Percentiles rank a stretch among this genome's conserved stretches.
phyloP scores from a whole-genome alignment of 1,140 invertebrate genomes.

The Brachionus calyciflorus region DNA sequence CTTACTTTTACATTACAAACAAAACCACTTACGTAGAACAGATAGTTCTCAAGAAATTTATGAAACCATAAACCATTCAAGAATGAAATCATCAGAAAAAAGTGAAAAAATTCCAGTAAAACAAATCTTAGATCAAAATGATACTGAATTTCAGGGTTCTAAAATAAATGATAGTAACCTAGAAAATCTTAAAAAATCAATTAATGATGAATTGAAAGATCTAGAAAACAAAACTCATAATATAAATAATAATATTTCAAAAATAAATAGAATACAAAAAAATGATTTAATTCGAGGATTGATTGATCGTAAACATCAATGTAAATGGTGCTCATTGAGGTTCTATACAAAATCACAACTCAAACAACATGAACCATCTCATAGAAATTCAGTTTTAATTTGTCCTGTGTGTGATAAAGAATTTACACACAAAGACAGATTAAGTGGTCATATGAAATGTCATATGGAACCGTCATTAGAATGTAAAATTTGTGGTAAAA shows the following conservation, averaged over 20 bases:
- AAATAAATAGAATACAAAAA: not conserved
- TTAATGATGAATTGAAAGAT: not conserved
- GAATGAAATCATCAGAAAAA: not conserved
- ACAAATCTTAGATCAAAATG: not conserved
- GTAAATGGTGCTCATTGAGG: constrained; percentile 41
- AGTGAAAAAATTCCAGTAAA: not conserved
- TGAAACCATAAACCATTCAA: not conserved
- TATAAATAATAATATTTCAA: not conserved
- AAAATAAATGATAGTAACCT: not conserved
- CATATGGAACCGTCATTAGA: constrained; percentile 44
- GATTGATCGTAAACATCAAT: constrained; percentile 45
- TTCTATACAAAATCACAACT: constrained; percentile 45
- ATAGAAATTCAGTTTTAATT: constrained; percentile 27
- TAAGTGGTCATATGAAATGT: constrained; percentile 44
- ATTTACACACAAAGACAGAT: constrained; percentile 43
- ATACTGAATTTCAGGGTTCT: too few species aligned
- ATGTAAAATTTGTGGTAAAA: constrained; percentile 46
- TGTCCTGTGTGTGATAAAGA: constrained; percentile 44
- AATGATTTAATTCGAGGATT: constrained; percentile 41
- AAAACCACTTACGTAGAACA: not conserved
- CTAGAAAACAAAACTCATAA: not conserved
- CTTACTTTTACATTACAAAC: not conserved
- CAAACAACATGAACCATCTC: constrained; percentile 28
- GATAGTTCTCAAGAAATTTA: not conserved
- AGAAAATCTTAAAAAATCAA: not conserved